Percentiles rank a stretch among this genome's conserved stretches.
Evolutionary conservation across 2,888 invertebrate species (phyloP).

Genomic region (Hypomecis punctinalis): DNA sequence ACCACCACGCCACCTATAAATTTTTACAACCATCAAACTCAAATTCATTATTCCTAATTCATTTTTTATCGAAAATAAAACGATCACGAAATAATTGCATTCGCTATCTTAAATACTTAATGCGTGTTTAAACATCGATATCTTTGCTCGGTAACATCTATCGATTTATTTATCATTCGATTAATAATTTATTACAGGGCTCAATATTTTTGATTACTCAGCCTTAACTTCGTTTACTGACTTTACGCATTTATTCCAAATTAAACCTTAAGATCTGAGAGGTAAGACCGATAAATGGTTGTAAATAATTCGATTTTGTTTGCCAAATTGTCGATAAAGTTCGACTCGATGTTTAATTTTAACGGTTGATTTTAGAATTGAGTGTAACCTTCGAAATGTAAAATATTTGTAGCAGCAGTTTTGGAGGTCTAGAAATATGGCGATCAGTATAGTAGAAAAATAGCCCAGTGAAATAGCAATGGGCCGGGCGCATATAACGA

Average conservation of each 20-base stretch:
- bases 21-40: not conserved
- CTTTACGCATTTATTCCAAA: conserved; percentile 6
- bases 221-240: conserved; percentile 25
- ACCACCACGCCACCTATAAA: not conserved
- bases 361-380: conserved; percentile 33
- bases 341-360: conserved; percentile 31
- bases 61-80: conserved; percentile 9
- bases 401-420: not conserved
- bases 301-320: conserved; percentile 22
- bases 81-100: conserved; percentile 16
- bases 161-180: conserved; percentile 34
- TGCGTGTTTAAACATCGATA: conserved; percentile 9
- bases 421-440: too few species aligned
- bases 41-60: not conserved
- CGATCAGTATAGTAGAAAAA: too few species aligned
- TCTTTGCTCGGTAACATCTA: conserved; percentile 22
- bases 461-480: too few species aligned
- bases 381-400: conserved; percentile 30
- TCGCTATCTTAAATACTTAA: conserved; percentile 18
- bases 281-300: conserved; percentile 19
- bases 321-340: conserved; percentile 31
- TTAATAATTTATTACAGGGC: conserved; percentile 38
- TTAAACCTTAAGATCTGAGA: conserved; percentile 21
- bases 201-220: conserved; percentile 41
- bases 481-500: too few species aligned